These are phyloP conservation scores for Tenualosa thibaudeaui DNA, from an alignment of 2,797 vertebrate species.

Conservation along the genomic window DNA sequence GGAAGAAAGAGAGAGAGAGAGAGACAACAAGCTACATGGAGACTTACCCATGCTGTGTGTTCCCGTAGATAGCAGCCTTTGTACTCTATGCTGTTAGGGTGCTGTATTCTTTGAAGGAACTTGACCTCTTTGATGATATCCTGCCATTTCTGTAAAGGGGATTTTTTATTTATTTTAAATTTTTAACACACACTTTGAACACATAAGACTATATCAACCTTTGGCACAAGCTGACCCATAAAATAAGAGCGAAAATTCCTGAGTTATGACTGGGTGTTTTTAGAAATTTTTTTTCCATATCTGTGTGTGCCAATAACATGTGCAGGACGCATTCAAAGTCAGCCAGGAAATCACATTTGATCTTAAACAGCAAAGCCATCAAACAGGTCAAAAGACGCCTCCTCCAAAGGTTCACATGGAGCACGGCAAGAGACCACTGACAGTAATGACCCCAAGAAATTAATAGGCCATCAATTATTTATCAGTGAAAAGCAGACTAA, in stretches of 20 bases:
- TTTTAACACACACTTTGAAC: neutral
- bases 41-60: slow-evolving; percentile 95
- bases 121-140: slow-evolving; percentile 99
- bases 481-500: neutral
- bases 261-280: neutral
- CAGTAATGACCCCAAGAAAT: neutral
- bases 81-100: slow-evolving; percentile 99
- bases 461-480: slow-evolving; percentile 18
- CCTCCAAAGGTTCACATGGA: neutral
- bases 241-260: neutral
- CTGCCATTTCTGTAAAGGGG: slow-evolving; percentile 90
- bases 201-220: neutral
- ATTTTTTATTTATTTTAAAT: neutral
- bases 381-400: neutral
- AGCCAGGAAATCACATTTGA: neutral
- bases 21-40: slow-evolving; percentile 17
- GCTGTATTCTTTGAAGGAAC: slow-evolving; percentile 95
- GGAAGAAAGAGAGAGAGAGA: slow-evolving; percentile 20
- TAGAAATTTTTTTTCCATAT: neutral
- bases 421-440: neutral
- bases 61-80: slow-evolving; percentile 98
- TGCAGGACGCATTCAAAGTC: neutral
- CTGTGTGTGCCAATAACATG: neutral
- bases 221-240: neutral
- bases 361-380: neutral